phyloP scores from a whole-genome alignment of 2,888 invertebrate species.

The Nematopogon swammerdamellus region DNA sequence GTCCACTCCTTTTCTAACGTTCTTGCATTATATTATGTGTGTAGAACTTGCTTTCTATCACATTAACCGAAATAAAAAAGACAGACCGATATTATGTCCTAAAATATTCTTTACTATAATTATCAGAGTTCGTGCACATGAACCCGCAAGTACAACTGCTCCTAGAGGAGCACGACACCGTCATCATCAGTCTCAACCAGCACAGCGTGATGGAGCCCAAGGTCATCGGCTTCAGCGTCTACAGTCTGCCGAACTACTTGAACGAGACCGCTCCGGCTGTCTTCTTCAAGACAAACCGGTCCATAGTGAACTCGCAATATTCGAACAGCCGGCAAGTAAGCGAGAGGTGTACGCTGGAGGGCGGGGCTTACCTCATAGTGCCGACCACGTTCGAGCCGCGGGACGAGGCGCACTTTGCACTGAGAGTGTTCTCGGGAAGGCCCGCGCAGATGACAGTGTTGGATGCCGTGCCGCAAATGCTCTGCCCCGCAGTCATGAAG shows the following conservation, averaged over 20 bases:
- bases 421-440: constrained; percentile 77
- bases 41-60: too few relatives aligned
- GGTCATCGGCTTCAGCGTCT: constrained; percentile 89
- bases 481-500: constrained; percentile 73
- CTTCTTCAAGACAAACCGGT: constrained; percentile 84
- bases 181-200: constrained; percentile 83
- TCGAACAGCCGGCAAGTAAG: constrained; percentile 77
- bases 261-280: constrained; percentile 74
- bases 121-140: constrained; percentile 82
- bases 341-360: constrained; percentile 67
- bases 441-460: constrained; percentile 72
- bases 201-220: constrained; percentile 91
- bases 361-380: constrained; percentile 79
- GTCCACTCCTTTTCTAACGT: too few relatives aligned
- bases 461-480: constrained; percentile 63
- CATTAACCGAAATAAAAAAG: too few relatives aligned
- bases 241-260: constrained; percentile 63
- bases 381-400: constrained; percentile 91
- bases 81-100: too few relatives aligned
- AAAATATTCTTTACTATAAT: too few relatives aligned
- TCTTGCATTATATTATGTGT: too few relatives aligned
- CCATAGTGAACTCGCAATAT: constrained; percentile 84
- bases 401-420: constrained; percentile 85
- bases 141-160: constrained; percentile 86
- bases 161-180: constrained; percentile 61